These are phyloP conservation scores for Vesta saturnalis DNA, from an alignment of 2,888 invertebrate genomes.

Conservation along the genomic window DNA sequence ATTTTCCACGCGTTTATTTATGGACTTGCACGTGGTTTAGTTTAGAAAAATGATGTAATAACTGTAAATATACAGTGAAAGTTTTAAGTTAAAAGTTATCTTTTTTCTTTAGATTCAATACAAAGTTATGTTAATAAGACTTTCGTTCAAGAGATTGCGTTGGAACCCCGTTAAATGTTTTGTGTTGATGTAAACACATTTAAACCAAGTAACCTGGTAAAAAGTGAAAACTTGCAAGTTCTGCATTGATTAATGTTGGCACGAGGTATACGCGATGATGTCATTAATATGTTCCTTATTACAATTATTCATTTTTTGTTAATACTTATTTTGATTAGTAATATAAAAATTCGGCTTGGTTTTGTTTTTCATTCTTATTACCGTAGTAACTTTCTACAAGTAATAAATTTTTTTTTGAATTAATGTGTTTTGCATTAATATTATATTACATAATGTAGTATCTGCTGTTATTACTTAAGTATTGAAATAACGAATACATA, in stretches of 20 bases:
- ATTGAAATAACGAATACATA: too few relatives aligned
- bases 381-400: too few relatives aligned
- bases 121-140: neutral
- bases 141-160: neutral
- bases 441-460: too few relatives aligned
- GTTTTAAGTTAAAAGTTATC: neutral
- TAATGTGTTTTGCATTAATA: too few relatives aligned
- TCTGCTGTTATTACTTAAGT: too few relatives aligned
- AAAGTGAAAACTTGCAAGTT: neutral
- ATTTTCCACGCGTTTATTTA: neutral
- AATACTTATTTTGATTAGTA: too few relatives aligned
- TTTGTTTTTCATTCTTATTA: too few relatives aligned
- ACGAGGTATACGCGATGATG: neutral
- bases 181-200: neutral
- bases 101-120: neutral
- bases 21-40: neutral
- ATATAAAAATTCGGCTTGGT: too few relatives aligned
- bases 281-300: neutral
- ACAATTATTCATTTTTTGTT: neutral
- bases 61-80: neutral
- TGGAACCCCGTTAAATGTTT: neutral
- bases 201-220: neutral
- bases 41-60: slow-evolving; percentile 24
- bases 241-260: neutral
- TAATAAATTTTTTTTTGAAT: too few relatives aligned